Conservation (phyloP, 2,888 invertebrate genomes). For the Gymnoscelis rufifasciata region DNA sequence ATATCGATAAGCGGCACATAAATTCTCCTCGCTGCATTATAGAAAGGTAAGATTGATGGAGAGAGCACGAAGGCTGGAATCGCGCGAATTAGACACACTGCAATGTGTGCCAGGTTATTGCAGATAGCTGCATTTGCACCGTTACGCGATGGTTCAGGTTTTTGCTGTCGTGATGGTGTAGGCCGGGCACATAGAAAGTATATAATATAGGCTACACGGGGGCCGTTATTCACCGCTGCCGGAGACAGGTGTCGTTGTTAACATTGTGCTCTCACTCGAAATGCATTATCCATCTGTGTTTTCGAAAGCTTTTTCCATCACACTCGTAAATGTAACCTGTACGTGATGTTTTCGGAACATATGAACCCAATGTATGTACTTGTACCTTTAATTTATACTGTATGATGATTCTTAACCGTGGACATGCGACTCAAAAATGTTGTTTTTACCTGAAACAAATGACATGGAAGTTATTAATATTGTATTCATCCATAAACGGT, state of each 20-base stretch:
- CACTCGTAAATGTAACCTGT: neutral
- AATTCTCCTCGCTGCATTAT: constrained; percentile 14
- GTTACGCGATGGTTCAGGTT: constrained; percentile 52
- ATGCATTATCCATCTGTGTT: constrained; percentile 16
- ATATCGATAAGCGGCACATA: constrained; percentile 9
- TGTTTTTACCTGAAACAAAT: constrained; percentile 28
- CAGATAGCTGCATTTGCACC: constrained; percentile 45
- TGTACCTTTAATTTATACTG: too few relatives aligned
- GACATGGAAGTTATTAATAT: too few relatives aligned
- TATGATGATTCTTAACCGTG: too few relatives aligned
- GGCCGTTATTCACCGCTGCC: constrained; percentile 61
- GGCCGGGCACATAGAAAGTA: constrained; percentile 22
- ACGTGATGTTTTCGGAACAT: constrained; percentile 2
- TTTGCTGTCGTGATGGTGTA: constrained; percentile 55
- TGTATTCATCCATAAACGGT: too few relatives aligned
- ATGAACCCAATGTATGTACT: neutral
- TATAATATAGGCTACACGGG: constrained; percentile 24
- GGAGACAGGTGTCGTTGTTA: constrained; percentile 41
- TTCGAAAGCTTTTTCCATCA: constrained; percentile 13
- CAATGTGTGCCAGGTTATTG: constrained; percentile 43
- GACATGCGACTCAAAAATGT: too few relatives aligned
- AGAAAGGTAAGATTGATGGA: constrained; percentile 31
- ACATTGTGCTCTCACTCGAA: constrained; percentile 19
- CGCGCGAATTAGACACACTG: constrained; percentile 33
- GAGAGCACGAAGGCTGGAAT: constrained; percentile 31